Percentiles rank a stretch among this genome's conserved stretches.
Evolutionary conservation across 2,888 invertebrate species (phyloP).

Genomic region (Meganola albula): DNA sequence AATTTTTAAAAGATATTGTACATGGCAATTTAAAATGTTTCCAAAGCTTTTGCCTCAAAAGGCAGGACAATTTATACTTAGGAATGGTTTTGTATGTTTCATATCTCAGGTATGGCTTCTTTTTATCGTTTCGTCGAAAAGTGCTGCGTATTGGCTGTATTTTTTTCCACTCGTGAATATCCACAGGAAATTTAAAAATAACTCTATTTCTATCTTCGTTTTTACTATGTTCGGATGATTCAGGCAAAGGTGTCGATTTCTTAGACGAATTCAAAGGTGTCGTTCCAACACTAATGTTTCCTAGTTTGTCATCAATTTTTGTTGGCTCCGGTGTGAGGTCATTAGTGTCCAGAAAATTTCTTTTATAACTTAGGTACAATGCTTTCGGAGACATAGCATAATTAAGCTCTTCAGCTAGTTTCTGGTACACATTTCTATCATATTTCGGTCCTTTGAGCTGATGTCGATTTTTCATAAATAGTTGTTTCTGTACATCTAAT

Average conservation of each 20-base stretch:
- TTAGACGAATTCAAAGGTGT: constrained; percentile 13
- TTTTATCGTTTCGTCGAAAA: constrained; percentile 15
- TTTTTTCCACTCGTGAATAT: constrained; percentile 15
- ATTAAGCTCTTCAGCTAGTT: constrained; percentile 13
- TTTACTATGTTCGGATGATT: constrained; percentile 11
- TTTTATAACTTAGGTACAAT: constrained; percentile 14
- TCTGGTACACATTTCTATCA: constrained; percentile 13
- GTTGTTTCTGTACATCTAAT: constrained; percentile 13
- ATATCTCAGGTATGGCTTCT: constrained; percentile 12
- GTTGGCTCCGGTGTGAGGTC: constrained; percentile 12
- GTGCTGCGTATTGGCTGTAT: constrained; percentile 15
- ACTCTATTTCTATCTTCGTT: constrained; percentile 9
- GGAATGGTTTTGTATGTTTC: constrained; percentile 14
- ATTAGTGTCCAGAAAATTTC: constrained; percentile 12
- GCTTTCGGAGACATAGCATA: constrained; percentile 14
- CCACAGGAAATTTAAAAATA: constrained; percentile 14
- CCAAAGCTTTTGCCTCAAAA: constrained; percentile 15
- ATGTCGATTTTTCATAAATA: constrained; percentile 14
- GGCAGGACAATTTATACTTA: constrained; percentile 13
- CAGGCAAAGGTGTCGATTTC: constrained; percentile 12
- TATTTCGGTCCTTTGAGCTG: constrained; percentile 14
- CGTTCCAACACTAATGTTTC: constrained; percentile 14
- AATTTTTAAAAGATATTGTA: constrained; percentile 14
- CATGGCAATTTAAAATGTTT: constrained; percentile 14
- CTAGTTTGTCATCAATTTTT: constrained; percentile 14